Base-by-base conservation (phyloP, 2,888 invertebrate species). In the Iphiclides podalirius region DNA sequence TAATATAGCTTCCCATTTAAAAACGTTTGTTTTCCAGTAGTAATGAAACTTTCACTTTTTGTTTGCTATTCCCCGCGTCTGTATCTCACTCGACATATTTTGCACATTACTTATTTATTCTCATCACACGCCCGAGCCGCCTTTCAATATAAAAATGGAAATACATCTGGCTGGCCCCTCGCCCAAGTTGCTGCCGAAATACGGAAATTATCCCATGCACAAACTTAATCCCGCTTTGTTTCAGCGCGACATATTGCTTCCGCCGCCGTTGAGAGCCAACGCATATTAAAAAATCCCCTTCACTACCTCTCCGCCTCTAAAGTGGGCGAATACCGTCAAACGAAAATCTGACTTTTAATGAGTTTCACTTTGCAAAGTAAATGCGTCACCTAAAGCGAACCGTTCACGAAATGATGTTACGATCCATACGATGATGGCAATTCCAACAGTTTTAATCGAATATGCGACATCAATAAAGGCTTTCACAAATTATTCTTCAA, bases 201-300 rank as follows among this genome's bases (percentile, higher is more conserved):
- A 23, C 38, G 38, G 38, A 23, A 23, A 35, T 35, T 1, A 26
- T 26, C 15, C 15, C 15, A 26, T 36, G 26, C 15, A 12, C 15
- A 26, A 35, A 43, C 36, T 17, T 23, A 41, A 33, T 33, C 35
- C 15, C 35, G 14, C 35, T 36, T 36, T 44, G 36, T 44, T 26
- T 28, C 44, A 44, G 44, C 26, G 44, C 44, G 28, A 16, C 20
- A 44, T 44, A 44, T 44, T 44, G 36, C 36, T 28, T 36, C 31
- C 36, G 28, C 35, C 17, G 34, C 11, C 34, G 4, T 20, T 6
- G 13, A 12, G 4, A 43, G 35, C 26, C 35, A n/a, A n/a, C 26
- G 28, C 20, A 11, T 36, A 43, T 36, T 43, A 43, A 43, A 28
- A 28, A 43, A 23, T 23, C 35, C 34, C 11, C 35, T 35, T 36